Conservation (phyloP, 2,797 vertebrate genomes). For the Oreochromis mossambicus region DNA sequence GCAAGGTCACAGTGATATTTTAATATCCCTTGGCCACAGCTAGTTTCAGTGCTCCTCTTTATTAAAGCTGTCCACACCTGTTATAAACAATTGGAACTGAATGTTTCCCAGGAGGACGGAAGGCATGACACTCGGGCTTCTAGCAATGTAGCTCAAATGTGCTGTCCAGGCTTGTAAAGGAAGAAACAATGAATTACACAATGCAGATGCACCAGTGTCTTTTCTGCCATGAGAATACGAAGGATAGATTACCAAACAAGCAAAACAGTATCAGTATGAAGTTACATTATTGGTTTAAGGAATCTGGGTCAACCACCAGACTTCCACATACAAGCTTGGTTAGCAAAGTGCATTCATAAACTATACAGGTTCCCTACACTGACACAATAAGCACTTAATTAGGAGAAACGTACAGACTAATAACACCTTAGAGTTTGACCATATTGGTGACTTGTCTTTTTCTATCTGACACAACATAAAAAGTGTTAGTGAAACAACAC, state of each 20-base stretch:
- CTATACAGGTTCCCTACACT: neutral
- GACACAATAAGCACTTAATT: neutral
- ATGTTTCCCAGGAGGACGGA: slow-evolving; percentile 11
- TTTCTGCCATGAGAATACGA: neutral
- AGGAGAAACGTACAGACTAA: neutral
- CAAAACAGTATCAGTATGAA: neutral
- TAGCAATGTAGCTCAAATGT: neutral
- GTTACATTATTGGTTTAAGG: neutral
- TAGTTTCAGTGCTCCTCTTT: slow-evolving; percentile 38
- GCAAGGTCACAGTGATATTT: slow-evolving; percentile 63
- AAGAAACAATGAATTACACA: neutral
- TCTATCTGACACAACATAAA: neutral
- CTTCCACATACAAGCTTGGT: neutral
- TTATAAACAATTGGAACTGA: slow-evolving; percentile 36
- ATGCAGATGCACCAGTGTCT: neutral
- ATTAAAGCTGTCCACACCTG: slow-evolving; percentile 67
- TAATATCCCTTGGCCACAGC: slow-evolving; percentile 52
- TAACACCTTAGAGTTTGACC: neutral
- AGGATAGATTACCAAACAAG: neutral
- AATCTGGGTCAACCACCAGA: neutral
- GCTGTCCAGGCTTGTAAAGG: neutral
- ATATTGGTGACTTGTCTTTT: neutral
- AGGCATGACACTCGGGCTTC: neutral
- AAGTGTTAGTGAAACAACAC: neutral
- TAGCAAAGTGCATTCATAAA: neutral